phyloP scores from a whole-genome alignment of 1,140 invertebrate genomes.

The Anoplolepis gracilipes region DNA sequence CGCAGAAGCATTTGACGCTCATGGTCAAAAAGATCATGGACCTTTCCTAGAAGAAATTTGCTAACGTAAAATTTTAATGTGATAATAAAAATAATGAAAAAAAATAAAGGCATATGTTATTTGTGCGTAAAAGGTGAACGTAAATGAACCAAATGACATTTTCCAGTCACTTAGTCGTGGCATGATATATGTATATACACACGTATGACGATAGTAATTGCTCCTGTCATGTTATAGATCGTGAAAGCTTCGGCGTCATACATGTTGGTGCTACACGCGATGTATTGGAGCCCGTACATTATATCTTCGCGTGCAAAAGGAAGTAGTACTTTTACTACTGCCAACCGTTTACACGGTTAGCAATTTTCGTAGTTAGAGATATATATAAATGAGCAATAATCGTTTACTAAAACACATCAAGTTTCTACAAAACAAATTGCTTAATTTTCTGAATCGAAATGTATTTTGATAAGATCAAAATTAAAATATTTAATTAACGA shows the following conservation, averaged over 20 bases:
- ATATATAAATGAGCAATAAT: background rate
- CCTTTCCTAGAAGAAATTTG: conserved; percentile 49
- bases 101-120: background rate
- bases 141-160: background rate
- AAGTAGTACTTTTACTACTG: conserved; percentile 40
- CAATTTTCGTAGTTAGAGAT: conserved; percentile 26
- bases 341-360: conserved; percentile 28
- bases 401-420: conserved; percentile 1
- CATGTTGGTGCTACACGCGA: conserved; percentile 52
- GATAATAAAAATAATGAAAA: too few species aligned
- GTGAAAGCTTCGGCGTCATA: conserved; percentile 62
- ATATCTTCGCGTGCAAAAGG: conserved; percentile 36
- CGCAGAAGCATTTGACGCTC: conserved; percentile 49
- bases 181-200: background rate
- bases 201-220: background rate
- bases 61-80: conserved; percentile 40
- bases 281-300: conserved; percentile 52
- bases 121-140: background rate
- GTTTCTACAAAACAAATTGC: background rate
- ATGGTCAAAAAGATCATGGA: conserved; percentile 47
- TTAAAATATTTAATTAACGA: background rate
- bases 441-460: background rate
- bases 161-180: background rate
- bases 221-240: conserved; percentile 57
- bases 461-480: background rate